Evolutionary conservation across 1,140 invertebrate genomes (phyloP), one percentile per base, ranked within the genome.

Genomic region (Wiebesia pumilae): DNA sequence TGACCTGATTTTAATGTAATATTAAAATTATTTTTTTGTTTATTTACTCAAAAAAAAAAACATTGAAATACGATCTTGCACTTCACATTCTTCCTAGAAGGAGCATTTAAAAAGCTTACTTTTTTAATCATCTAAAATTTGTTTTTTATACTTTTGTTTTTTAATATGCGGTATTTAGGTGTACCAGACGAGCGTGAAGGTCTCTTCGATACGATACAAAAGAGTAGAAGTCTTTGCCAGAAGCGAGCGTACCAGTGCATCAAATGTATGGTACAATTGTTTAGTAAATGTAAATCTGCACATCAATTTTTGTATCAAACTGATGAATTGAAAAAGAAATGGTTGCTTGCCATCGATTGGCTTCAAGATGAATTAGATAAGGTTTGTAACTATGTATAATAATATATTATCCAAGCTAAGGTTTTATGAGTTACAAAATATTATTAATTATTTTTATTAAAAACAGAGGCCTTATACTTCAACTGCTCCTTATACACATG

Each of bases 231-330:
- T 88, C 98, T 99, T 94, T 98, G 99, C 93, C 98, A 99, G 92
- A 99, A 99, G 94, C 94, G 98, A 88, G 98, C 98, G 58, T 99
- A 99, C 94, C 98, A 99, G 91, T 99, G 98, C 93, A 98, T 99
- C 58, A 99, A 99, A 94, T 98, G 98, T 92, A 95, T 99, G 94
- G 98, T 99, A 38, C 95, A 96, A 84, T 94, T 99, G 43, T 98
- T 99, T 94, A 96, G 96, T 88, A 97, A 97, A 89, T 98, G 97
- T 92, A 95, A 95, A 47, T 91, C 95, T 51, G 97, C 97, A 3
- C 95, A 97, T 90, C 94, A 95, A 84, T 96, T 98, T 92, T 94
- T 99, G 71, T 95, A 97, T 90, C 95, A 95, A 27, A 97, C 96
- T 93, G 93, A 95, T 0, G 97, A 98, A 88, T 94, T 99, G 38